These are phyloP conservation scores for Lithophane socia DNA, from an alignment of 2,888 invertebrate genomes.

Conservation along the genomic window DNA sequence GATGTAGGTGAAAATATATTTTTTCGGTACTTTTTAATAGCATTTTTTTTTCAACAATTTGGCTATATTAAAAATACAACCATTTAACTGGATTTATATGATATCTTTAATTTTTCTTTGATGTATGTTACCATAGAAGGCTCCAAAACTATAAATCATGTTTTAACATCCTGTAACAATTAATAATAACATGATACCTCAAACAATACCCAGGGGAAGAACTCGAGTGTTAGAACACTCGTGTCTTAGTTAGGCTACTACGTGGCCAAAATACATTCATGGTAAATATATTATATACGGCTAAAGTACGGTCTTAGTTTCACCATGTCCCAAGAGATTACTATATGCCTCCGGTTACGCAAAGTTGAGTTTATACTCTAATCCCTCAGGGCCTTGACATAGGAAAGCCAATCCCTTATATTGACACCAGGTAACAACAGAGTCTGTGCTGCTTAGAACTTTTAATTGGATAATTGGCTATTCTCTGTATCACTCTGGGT, in stretches of 20 bases:
- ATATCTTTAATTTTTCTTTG: background rate
- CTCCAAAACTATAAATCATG: background rate
- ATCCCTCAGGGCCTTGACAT: constrained; percentile 36
- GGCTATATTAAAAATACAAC: no score
- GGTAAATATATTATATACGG: constrained; percentile 46
- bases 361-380: constrained; percentile 50
- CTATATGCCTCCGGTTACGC: constrained; percentile 52
- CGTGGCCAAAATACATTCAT: constrained; percentile 35
- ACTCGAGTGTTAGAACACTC: no score
- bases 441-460: constrained; percentile 1
- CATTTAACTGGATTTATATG: background rate
- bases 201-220: constrained; percentile 9
- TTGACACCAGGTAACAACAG: constrained; percentile 37
- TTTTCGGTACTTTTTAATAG: background rate
- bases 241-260: constrained; percentile 28
- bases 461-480: constrained; percentile 26
- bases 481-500: background rate
- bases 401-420: constrained; percentile 42
- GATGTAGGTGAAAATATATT: background rate
- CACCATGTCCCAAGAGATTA: constrained; percentile 41
- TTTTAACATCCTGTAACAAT: constrained; percentile 7
- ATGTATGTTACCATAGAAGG: background rate
- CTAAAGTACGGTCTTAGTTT: constrained; percentile 54
- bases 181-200: background rate
- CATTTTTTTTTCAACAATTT: no score